Base-by-base conservation (phyloP, 2,888 invertebrate genomes). In the Drosophila tanythrix region DNA sequence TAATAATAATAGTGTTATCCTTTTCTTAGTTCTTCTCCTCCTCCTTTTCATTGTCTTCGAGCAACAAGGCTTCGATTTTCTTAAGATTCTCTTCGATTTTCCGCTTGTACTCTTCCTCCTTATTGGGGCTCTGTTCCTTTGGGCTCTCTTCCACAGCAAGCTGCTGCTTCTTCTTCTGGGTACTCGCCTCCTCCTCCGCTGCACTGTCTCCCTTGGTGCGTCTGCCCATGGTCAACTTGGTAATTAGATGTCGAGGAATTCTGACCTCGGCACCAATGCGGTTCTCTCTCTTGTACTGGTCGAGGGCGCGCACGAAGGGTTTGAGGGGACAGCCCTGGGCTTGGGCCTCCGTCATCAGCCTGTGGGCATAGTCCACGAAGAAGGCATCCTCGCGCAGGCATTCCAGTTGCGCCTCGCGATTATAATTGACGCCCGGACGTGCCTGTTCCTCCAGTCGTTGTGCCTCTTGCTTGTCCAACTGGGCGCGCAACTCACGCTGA, bases 221-320 rank as follows among this genome's bases (percentile, higher is more conserved):
- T 4, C 82, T 59, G 1, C 92, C 92, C 71, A 92, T 88, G 11
- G 83, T 90, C 25, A 93, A 52, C 59, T 84, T 81, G 10, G 92
- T 90, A 21, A 90, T 74, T 58, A 93, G 66, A 79, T 93, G 93
- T 5, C 70, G 71, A 0, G 92, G 90, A 25, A 90, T 61, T 8
- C 86, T 78, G 4, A 87, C 81, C 21, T 88, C 81, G 3, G 85
- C 82, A 43, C 88, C 91, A 25, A 93, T 89, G 6, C 89, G 79
- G 70, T 92, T 90, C 3, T 81, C 75, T 13, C 69, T 88, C 36
- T 89, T 92, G 52, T 92, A 92, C 10, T 90, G 80, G 2, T 81
- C 73, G 8, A 92, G 74, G 0, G 89, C 87, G 13, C 87, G 89
- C 0, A 89, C 62, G 15, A 92, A 80, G 1, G 92, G 92, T 53